Conservation (phyloP, 2,888 invertebrate genomes). For the Sminthurides aquaticus region DNA sequence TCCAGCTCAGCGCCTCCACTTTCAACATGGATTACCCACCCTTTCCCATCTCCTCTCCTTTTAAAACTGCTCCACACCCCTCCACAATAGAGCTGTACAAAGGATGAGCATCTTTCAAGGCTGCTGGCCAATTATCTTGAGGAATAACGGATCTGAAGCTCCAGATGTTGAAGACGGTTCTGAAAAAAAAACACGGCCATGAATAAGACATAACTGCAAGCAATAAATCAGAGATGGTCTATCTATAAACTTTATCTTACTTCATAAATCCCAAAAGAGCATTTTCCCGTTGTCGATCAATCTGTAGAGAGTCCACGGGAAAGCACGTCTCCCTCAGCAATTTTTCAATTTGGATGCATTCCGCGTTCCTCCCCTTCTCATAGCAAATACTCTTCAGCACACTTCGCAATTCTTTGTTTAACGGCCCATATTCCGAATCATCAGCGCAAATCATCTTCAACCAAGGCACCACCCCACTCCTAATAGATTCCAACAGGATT, state of each 20-base stretch:
- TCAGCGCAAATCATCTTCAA: slow-evolving; percentile 24
- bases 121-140: slow-evolving; percentile 12
- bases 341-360: slow-evolving; percentile 4
- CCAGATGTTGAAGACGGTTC: slow-evolving; percentile 19
- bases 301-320: neutral
- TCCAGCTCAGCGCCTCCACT: too few relatives aligned
- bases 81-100: neutral
- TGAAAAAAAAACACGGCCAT: slow-evolving; percentile 5
- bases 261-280: slow-evolving; percentile 1
- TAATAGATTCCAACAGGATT: slow-evolving; percentile 37
- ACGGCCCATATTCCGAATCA: neutral
- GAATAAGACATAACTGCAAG: neutral
- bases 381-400: neutral
- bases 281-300: neutral
- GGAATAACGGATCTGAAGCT: slow-evolving; percentile 16
- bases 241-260: too few relatives aligned
- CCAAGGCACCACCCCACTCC: slow-evolving; percentile 19
- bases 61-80: neutral
- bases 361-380: neutral
- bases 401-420: neutral
- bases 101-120: neutral
- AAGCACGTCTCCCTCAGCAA: slow-evolving; percentile 5
- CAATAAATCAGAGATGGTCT: slow-evolving; percentile 1
- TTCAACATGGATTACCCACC: neutral
- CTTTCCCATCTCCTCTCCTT: slow-evolving; percentile 4